These are phyloP conservation scores for Coranthus polyacanthus DNA, from an alignment of 2,797 vertebrate genomes.

Conservation along the genomic window DNA sequence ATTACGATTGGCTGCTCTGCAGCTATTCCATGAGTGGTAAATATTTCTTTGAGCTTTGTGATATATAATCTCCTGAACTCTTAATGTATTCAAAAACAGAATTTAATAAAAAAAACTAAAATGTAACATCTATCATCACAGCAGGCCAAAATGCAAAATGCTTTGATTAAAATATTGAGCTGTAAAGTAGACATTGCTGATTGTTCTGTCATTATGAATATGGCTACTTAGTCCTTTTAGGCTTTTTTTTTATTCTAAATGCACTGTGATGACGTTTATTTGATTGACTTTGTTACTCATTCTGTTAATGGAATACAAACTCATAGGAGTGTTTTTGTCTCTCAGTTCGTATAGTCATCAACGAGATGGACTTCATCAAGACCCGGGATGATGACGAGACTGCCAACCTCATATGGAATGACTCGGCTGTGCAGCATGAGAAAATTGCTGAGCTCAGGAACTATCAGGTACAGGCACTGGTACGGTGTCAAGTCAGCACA, in stretches of 20 bases:
- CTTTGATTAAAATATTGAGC: slow-evolving; percentile 55
- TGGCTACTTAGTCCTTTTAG: neutral
- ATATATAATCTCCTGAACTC: slow-evolving; percentile 58
- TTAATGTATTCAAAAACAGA: slow-evolving; percentile 57
- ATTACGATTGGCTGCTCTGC: slow-evolving; percentile 71
- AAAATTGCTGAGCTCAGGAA: slow-evolving; percentile 97
- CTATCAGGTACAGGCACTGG: slow-evolving; percentile 89
- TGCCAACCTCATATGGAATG: slow-evolving; percentile 98
- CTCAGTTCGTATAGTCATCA: slow-evolving; percentile 92
- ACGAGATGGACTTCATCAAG: slow-evolving; percentile 93
- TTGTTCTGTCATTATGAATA: no score
- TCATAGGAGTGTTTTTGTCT: slow-evolving; percentile 40
- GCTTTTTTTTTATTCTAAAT: neutral
- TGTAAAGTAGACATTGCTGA: no score
- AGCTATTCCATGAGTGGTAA: slow-evolving; percentile 66
- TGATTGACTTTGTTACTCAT: slow-evolving; percentile 10
- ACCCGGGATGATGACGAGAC: slow-evolving; percentile 95
- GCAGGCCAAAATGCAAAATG: no score
- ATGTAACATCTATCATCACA: neutral
- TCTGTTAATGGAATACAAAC: slow-evolving; percentile 18
- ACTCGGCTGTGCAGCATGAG: slow-evolving; percentile 97
- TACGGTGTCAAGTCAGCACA: slow-evolving; percentile 40
- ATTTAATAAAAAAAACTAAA: slow-evolving; percentile 10
- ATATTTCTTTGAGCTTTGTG: slow-evolving; percentile 69
- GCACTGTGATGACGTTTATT: neutral